These are phyloP conservation scores for Pecten maximus DNA, from an alignment of 2,888 invertebrate species.

Conservation along the genomic window DNA sequence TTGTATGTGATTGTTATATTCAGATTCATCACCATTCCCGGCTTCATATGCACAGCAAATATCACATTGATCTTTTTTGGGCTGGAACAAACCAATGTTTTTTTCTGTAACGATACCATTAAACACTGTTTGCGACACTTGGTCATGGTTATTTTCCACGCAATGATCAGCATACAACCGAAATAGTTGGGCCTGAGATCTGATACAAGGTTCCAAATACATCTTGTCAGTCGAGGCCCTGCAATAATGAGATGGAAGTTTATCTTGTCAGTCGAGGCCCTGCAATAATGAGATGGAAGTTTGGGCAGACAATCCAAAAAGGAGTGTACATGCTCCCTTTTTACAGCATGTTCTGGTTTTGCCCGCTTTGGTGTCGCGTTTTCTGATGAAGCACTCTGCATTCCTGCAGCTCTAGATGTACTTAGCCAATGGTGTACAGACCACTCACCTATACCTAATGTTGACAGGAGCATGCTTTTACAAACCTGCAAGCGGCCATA, in stretches of 20 bases:
- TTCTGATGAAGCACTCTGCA: background rate
- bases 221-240: constrained; percentile 43
- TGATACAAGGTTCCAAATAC: constrained; percentile 46
- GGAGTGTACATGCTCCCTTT: background rate
- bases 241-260: constrained; percentile 55
- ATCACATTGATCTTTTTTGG: constrained; percentile 19
- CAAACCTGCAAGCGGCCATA: background rate
- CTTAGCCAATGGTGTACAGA: constrained; percentile 37
- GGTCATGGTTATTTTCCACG: background rate
- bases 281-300: constrained; percentile 55
- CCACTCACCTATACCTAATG: constrained; percentile 30
- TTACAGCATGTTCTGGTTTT: background rate
- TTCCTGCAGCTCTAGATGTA: background rate
- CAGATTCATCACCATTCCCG: background rate
- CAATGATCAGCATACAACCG: background rate
- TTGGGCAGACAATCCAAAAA: constrained; percentile 39
- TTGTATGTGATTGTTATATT: background rate
- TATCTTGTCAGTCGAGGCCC: constrained; percentile 45
- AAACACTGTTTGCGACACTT: constrained; percentile 13
- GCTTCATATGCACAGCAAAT: constrained; percentile 15
- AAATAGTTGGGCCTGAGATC: background rate
- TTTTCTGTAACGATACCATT: background rate
- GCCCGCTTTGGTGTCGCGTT: background rate
- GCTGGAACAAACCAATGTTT: background rate
- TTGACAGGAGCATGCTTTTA: constrained; percentile 26